Percentiles rank a stretch among this genome's conserved stretches.
These are phyloP conservation scores for Acanthococcus lagerstroemiae DNA, from an alignment of 2,888 invertebrate genomes.

Conservation along the genomic window DNA sequence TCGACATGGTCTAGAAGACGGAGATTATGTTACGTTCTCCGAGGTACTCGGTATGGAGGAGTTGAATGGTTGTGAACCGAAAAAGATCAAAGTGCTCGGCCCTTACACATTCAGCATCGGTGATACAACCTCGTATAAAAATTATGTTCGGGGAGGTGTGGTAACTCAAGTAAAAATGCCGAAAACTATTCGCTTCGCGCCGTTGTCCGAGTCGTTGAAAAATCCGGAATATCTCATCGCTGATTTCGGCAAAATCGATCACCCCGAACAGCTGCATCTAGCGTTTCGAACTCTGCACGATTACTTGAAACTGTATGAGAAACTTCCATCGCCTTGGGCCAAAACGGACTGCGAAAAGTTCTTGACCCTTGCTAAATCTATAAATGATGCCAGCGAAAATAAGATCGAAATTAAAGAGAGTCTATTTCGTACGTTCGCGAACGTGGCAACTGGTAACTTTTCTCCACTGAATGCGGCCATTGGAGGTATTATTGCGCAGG, in stretches of 20 bases:
- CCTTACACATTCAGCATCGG: conserved; percentile 96
- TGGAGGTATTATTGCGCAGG: conserved; percentile 95
- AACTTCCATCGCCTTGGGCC: conserved; percentile 70
- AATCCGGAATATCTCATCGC: conserved; percentile 75
- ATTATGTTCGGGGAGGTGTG: conserved; percentile 82
- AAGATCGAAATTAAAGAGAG: conserved; percentile 57
- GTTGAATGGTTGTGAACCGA: conserved; percentile 79
- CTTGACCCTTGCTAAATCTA: conserved; percentile 51
- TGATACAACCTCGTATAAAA: conserved; percentile 65
- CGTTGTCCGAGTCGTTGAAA: conserved; percentile 63
- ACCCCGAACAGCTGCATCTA: conserved; percentile 76
- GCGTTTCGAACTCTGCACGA: conserved; percentile 73
- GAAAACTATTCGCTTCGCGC: conserved; percentile 66
- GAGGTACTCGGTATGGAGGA: conserved; percentile 95
- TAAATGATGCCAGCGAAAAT: conserved; percentile 45
- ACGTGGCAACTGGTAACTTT: conserved; percentile 65
- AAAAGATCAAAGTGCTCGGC: conserved; percentile 81
- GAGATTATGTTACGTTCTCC: conserved; percentile 89
- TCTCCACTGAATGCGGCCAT: conserved; percentile 88
- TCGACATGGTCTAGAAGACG: conserved; percentile 92
- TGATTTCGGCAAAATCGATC: conserved; percentile 91
- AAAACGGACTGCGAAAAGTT: conserved; percentile 59
- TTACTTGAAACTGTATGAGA: conserved; percentile 51
- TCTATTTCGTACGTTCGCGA: conserved; percentile 64
- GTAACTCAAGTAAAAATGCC: conserved; percentile 96